These are phyloP conservation scores for Stichopus horrens DNA, from an alignment of 53 echinoderm and acorn worm genomes.

Conservation along the genomic window DNA sequence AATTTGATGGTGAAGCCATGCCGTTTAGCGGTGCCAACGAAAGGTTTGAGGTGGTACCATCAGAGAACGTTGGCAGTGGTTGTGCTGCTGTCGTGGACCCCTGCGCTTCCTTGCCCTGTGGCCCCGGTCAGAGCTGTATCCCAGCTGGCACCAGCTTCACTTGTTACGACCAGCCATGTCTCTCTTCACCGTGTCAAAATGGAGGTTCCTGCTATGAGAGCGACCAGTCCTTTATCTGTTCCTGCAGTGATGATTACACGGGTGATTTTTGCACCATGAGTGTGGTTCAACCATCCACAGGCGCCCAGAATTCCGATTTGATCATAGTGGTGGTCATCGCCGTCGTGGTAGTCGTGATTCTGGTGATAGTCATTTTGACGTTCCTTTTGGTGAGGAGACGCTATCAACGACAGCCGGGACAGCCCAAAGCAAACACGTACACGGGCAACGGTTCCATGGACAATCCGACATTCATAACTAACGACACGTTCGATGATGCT, in stretches of 20 bases:
- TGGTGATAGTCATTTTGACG: constrained; percentile 55
- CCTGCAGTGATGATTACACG: constrained; percentile 44
- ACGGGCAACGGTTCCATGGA: constrained; percentile 51
- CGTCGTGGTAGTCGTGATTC: constrained; percentile 57
- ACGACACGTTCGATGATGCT: constrained; percentile 82
- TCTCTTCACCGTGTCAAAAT: constrained; percentile 45
- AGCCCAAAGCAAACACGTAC: constrained; percentile 1
- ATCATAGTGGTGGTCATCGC: constrained; percentile 54
- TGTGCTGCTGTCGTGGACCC: constrained; percentile 51
- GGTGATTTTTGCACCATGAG: constrained; percentile 44
- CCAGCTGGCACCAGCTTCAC: constrained; percentile 55
- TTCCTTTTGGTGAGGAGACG: constrained; percentile 53
- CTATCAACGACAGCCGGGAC: constrained; percentile 49
- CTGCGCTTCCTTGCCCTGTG: constrained; percentile 71
- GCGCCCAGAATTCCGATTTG: not conserved
- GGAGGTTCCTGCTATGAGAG: constrained; percentile 38
- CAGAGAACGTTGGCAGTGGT: constrained; percentile 62
- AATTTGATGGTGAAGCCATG: constrained; percentile 72
- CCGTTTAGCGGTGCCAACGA: constrained; percentile 82
- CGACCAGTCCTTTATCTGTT: constrained; percentile 25
- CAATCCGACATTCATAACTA: constrained; percentile 67
- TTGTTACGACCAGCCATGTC: constrained; percentile 44
- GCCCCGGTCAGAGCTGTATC: constrained; percentile 49
- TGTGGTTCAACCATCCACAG: not conserved
- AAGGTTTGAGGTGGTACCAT: constrained; percentile 81